Base-by-base conservation (phyloP, 2,797 vertebrate species). In the Trichosurus vulpecula region DNA sequence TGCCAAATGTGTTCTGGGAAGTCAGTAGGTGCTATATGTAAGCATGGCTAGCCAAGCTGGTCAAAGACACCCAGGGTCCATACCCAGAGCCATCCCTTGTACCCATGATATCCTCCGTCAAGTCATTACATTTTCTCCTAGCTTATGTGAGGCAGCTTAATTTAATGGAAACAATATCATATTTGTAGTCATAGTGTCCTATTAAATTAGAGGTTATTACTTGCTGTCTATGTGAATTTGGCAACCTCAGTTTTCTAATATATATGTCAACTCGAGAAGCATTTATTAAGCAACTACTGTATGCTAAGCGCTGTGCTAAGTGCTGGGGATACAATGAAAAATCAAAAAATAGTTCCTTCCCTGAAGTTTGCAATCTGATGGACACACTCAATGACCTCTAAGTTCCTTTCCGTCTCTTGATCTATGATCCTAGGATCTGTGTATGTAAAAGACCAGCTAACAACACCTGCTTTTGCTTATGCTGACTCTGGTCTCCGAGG, bases 21-120 rank as follows among this genome's bases (percentile, higher is more conserved):
- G 30, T 90, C n/a, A 53, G 27, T 95, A 92, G 57, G 31, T 93
- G 41, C 54, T 96, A n/a, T 74, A 35, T 55, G 53, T 91, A 92
- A 41, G 16, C n/a, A 94, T 41, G 54, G 52, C 54, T 11, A 93
- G 22, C 41, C 93, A 90, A 89, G 27, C 11, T 54, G 61, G 25
- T 29, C 31, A 61, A 90, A 90, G 54, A 66, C 41, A 90, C 90
- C 92, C 92, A 92, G 29, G 51, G 81, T 95, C 74, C 92, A n/a
- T 16, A 90, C 74, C 30, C 29, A 87, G 54, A 25, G 27, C 91
- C 91, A 58, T 10, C 9, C 47, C 30, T 53, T 57, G 47, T 54
- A 31, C 27, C 19, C 16, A 53, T 29, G 51, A 66, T 19, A 66
- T n/a, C 35, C 12, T 9, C 9, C 31, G 10, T 35, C 47, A 90